Evolutionary conservation across 1,140 invertebrate genomes (phyloP).

Genomic region (Bilobella aurantiaca): DNA sequence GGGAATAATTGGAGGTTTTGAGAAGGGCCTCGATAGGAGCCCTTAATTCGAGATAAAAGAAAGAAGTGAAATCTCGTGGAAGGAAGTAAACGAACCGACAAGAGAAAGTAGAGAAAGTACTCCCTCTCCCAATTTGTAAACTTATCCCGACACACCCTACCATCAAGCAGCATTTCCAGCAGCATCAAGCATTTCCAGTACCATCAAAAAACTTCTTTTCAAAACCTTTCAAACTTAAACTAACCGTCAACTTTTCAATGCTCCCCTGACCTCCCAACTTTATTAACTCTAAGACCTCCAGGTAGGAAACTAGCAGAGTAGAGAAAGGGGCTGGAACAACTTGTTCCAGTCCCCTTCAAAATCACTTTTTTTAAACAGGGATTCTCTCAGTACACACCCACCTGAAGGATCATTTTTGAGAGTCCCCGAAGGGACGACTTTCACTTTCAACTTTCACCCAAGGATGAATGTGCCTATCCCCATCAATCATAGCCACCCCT

Average conservation of each 20-base stretch:
- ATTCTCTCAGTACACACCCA: too few species aligned
- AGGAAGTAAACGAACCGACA: not conserved
- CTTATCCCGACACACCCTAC: not conserved
- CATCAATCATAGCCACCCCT: too few species aligned
- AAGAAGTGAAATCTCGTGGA: not conserved
- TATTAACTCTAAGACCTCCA: not conserved
- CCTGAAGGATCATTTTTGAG: not conserved
- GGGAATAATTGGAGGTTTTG: not conserved
- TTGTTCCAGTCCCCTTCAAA: too few species aligned
- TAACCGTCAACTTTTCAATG: not conserved
- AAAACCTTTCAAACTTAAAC: not conserved
- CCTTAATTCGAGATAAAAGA: not conserved
- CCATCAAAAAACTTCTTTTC: not conserved
- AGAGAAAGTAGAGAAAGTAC: not conserved
- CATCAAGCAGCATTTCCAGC: not conserved
- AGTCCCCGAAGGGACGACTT: too few species aligned
- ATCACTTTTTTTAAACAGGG: not conserved
- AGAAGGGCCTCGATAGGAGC: not conserved
- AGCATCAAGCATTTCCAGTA: not conserved
- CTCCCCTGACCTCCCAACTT: not conserved
- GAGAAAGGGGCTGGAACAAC: too few species aligned
- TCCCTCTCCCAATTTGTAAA: not conserved
- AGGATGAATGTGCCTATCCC: too few species aligned
- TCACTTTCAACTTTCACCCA: too few species aligned
- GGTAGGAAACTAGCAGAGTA: not conserved